Evolutionary conservation across 2,797 vertebrate genomes (phyloP).

Genomic region (Hirundo rustica): DNA sequence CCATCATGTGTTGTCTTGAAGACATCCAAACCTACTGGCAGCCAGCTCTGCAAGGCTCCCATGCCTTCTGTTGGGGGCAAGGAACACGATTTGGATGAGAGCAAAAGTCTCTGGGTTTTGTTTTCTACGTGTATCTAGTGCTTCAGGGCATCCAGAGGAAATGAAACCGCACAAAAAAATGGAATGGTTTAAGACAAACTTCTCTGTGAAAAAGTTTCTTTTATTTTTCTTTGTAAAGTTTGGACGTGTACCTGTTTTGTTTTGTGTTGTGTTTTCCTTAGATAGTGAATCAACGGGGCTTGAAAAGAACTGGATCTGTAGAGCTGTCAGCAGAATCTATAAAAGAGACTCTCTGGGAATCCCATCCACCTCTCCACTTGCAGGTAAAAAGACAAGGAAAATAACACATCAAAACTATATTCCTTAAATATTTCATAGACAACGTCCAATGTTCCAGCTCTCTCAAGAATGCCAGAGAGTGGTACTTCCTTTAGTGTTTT

Average conservation of each 20-base stretch:
- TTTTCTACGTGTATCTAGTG: not conserved
- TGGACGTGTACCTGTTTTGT: constrained; percentile 1
- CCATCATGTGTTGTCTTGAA: not conserved
- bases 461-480: constrained; percentile 32
- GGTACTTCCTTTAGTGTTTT: constrained; percentile 48
- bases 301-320: constrained; percentile 54
- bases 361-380: constrained; percentile 38
- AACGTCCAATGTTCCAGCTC: constrained; percentile 44
- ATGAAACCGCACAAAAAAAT: not conserved
- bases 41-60: not conserved
- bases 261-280: constrained; percentile 24
- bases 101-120: not conserved
- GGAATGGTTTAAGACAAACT: not conserved
- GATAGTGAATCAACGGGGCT: constrained; percentile 4
- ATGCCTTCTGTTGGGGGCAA: not conserved
- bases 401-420: constrained; percentile 63
- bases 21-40: not conserved
- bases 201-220: constrained; percentile 5
- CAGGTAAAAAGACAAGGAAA: constrained; percentile 43
- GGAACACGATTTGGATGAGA: not conserved
- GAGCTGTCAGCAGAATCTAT: constrained; percentile 64
- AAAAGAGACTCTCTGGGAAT: constrained; percentile 56
- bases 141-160: not conserved
- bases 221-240: constrained; percentile 34
- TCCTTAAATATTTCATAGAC: constrained; percentile 68